These are phyloP conservation scores for Beroe ovata DNA, from an alignment of 37 sponge, comb jelly and placozoan genomes.

Conservation along the genomic window DNA sequence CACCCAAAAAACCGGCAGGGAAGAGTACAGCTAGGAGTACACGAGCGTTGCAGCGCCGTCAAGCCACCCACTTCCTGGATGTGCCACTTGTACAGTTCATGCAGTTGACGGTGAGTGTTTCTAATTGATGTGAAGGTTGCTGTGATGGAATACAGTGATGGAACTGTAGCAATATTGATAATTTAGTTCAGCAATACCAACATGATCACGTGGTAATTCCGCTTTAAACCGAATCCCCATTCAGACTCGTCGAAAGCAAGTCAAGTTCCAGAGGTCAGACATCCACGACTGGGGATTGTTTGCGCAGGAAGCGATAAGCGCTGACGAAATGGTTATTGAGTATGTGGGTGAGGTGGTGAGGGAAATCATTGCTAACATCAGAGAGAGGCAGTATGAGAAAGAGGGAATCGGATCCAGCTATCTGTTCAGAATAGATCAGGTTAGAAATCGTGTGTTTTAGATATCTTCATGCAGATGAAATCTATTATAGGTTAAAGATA, in stretches of 20 bases:
- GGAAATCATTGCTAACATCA: constrained; percentile 83
- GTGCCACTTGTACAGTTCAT: constrained; percentile 19
- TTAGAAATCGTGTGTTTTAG: too few species aligned
- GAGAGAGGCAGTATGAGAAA: constrained; percentile 90
- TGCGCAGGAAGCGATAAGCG: constrained; percentile 92
- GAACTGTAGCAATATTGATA: too few species aligned
- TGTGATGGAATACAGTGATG: too few species aligned
- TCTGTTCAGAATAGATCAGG: constrained; percentile 88
- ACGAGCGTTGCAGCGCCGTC: constrained; percentile 11
- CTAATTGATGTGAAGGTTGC: background rate
- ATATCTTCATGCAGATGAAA: too few species aligned
- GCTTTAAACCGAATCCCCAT: too few species aligned
- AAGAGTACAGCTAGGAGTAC: constrained; percentile 16
- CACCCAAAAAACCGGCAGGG: background rate
- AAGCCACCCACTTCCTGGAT: constrained; percentile 25
- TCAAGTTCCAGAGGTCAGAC: constrained; percentile 91
- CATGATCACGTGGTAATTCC: too few species aligned
- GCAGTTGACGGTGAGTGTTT: constrained; percentile 14
- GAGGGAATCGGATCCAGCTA: constrained; percentile 99
- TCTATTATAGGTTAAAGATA: background rate
- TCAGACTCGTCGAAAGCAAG: constrained; percentile 87
- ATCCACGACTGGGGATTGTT: constrained; percentile 99
- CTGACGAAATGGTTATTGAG: constrained; percentile 99
- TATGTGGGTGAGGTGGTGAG: constrained; percentile 94
- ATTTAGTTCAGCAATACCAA: too few species aligned